Evolutionary conservation across 23 tunicate species (phyloP).

Genomic region (Halocynthia roretzi): DNA sequence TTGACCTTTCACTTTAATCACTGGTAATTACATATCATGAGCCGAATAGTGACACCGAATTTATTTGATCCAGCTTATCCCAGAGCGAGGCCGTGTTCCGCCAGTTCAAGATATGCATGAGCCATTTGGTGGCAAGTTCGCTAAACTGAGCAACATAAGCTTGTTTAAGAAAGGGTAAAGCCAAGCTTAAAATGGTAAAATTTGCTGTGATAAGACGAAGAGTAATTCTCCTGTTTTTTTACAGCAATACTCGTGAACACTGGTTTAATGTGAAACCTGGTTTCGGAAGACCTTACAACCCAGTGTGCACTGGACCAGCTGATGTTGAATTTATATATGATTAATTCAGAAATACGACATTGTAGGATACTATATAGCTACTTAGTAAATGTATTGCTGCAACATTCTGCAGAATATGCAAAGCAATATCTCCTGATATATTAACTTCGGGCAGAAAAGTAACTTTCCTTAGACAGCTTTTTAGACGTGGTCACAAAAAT

Average conservation of each 20-base stretch:
- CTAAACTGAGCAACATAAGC: background rate
- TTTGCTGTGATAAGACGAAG: too few species aligned
- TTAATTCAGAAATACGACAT: too few species aligned
- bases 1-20: background rate
- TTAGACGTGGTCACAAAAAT: too few species aligned
- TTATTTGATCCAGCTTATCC: constrained; percentile 7
- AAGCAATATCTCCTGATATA: too few species aligned
- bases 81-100: constrained; percentile 20
- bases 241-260: constrained; percentile 7
- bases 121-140: constrained; percentile 9
- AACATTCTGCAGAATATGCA: too few species aligned
- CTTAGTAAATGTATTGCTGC: too few species aligned
- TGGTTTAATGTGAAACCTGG: constrained; percentile 13
- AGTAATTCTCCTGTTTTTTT: background rate
- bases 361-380: too few species aligned
- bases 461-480: too few species aligned
- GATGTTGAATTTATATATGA: too few species aligned
- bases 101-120: constrained; percentile 28
- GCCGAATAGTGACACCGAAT: background rate
- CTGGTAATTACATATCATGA: background rate
- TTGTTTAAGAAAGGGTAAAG: too few species aligned
- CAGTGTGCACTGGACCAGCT: background rate
- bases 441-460: too few species aligned
- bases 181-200: too few species aligned
- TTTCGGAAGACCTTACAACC: constrained; percentile 14